These are phyloP conservation scores for Rhyacichthys aspro DNA, from an alignment of 2,797 vertebrate genomes.

Conservation along the genomic window DNA sequence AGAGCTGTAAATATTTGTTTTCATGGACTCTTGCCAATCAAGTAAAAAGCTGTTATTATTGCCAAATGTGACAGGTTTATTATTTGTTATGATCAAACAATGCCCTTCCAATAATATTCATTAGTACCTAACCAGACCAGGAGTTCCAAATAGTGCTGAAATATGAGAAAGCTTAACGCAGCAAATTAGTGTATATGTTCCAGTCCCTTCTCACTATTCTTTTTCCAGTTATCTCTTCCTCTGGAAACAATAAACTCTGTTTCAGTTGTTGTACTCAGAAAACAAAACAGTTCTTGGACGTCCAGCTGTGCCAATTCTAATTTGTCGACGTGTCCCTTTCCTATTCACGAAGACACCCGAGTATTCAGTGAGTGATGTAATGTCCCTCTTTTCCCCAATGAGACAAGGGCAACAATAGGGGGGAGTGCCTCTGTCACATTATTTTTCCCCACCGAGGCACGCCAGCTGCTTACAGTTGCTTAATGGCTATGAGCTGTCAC, in stretches of 20 bases:
- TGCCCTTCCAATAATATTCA: too few species aligned
- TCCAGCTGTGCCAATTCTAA: conserved; percentile 56
- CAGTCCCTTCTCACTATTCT: background rate
- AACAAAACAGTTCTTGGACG: conserved; percentile 46
- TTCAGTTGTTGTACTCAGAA: conserved; percentile 23
- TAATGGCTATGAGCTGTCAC: conserved; percentile 84
- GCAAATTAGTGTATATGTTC: background rate
- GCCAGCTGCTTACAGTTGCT: conserved; percentile 85
- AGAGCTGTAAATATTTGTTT: too few species aligned
- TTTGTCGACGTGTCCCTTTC: conserved; percentile 45
- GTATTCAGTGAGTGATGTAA: conserved; percentile 71
- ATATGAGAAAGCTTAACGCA: too few species aligned
- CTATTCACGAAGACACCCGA: conserved; percentile 46
- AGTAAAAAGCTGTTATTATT: too few species aligned
- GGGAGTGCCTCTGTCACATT: conserved; percentile 77
- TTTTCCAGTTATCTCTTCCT: background rate
- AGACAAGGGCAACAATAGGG: conserved; percentile 77
- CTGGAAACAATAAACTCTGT: conserved; percentile 25
- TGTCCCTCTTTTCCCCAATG: conserved; percentile 72
- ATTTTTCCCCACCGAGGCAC: conserved; percentile 76
- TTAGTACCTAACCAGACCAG: too few species aligned
- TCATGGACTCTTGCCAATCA: too few species aligned
- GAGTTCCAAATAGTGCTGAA: too few species aligned
- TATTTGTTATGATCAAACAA: too few species aligned
- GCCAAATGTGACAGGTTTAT: too few species aligned